These are phyloP conservation scores for Holocentrus rufus DNA, from an alignment of 2,797 vertebrate species.

Conservation along the genomic window DNA sequence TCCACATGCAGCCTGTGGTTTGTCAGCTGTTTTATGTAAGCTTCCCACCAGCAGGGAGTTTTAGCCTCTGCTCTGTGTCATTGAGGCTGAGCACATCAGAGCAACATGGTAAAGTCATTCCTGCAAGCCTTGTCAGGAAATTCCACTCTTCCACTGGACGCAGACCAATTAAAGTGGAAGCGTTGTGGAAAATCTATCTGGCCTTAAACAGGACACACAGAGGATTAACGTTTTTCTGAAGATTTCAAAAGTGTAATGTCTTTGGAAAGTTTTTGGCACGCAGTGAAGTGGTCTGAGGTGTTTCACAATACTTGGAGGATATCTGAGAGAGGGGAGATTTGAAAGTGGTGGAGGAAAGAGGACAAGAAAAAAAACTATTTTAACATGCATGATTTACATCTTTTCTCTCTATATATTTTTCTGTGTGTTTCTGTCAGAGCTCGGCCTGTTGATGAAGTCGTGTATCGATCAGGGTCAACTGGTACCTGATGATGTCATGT, in stretches of 20 bases:
- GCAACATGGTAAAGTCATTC: constrained; percentile 18
- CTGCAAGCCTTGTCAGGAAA: constrained; percentile 44
- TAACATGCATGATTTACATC: neutral
- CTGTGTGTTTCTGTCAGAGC: constrained; percentile 78
- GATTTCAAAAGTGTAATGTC: neutral
- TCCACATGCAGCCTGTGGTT: neutral
- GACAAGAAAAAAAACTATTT: too few species aligned
- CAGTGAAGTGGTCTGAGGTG: too few species aligned
- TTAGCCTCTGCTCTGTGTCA: constrained; percentile 18
- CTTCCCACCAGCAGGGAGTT: neutral
- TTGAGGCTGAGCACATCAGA: neutral
- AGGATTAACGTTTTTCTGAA: neutral
- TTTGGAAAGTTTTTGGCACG: too few species aligned
- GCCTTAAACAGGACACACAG: neutral
- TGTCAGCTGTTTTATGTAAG: neutral
- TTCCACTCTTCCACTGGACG: constrained; percentile 50
- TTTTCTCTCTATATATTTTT: neutral
- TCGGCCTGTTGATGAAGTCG: constrained; percentile 92
- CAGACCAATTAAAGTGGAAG: constrained; percentile 45
- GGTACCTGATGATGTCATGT: constrained; percentile 95
- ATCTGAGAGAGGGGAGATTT: too few species aligned
- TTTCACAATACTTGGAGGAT: too few species aligned
- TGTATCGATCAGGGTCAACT: constrained; percentile 94
- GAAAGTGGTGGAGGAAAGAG: too few species aligned
- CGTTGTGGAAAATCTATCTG: neutral